Base-by-base conservation (phyloP, 2,797 vertebrate species). In the Cossypha niveicapilla region DNA sequence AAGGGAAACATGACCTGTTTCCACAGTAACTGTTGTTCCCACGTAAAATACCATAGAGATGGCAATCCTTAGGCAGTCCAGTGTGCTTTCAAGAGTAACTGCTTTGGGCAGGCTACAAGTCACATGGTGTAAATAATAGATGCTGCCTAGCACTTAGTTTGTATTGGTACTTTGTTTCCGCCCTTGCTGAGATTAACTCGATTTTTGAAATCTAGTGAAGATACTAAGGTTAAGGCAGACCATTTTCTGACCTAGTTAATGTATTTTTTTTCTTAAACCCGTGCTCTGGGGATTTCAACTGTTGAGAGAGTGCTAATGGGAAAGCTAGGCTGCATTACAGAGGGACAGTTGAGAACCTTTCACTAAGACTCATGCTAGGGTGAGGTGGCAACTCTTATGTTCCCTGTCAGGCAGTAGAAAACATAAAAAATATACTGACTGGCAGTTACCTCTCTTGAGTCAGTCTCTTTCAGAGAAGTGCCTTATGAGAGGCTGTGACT, bases 371-470 rank as follows among this genome's bases (percentile, higher is more conserved):
- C 0, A 1, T 9, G 18, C 11, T 30, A 65, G 11, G 7, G 8
- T 37, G 45, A 57, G 12, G 12, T 41, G 13, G 18, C 32, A 66
- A 7, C 35, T 13, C 32, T 61, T 56, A 8, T 0, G 1, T 28
- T 62, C 51, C 14, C 9, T 30, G 13, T 72, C 50, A 39, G 44
- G 37, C 42, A 65, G 7, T 37, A 48, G 50, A 28, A 75, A 90
- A 41, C 16, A 8, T 37, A 34, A 45, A 68, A 62, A 62, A 53
- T 50, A 14, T 0, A 27, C 24, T 53, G 34, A 19, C 25, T 61
- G 50, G 41, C 81, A 41, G 45, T 24, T 35, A 68, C 14, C 23
- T 81, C 44, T 58, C 21, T 44, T 35, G 21, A 92, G 41, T 57
- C 48, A 18, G 14, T 57, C 4, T 78, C 16, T 61, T 76, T 39